Percentiles rank a stretch among this genome's conserved stretches.
Evolutionary conservation across 2,888 invertebrate species (phyloP).

Genomic region (Petrolisthes cinctipes): DNA sequence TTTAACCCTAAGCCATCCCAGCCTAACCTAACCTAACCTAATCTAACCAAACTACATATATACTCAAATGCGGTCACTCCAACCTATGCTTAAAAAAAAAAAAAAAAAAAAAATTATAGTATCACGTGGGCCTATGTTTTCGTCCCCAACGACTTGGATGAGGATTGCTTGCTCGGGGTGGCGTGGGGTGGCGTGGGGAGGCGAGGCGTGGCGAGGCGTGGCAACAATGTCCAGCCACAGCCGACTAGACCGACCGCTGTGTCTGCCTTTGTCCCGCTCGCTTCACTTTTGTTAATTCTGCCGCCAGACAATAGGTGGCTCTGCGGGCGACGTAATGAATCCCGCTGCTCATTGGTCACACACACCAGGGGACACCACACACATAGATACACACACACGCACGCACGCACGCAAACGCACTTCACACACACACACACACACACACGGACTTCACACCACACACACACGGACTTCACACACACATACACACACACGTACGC

Average conservation of each 20-base stretch:
- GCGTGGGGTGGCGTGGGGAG: not conserved
- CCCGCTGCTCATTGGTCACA: slow-evolving; percentile 45
- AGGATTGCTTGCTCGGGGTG: not conserved
- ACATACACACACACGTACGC: not conserved
- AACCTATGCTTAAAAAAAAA: not conserved
- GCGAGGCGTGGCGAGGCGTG: not conserved
- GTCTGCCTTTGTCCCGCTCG: slow-evolving; percentile 41
- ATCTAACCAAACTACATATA: not conserved
- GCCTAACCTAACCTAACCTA: slow-evolving; percentile 9
- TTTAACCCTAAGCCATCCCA: not conserved
- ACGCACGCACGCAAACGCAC: not conserved
- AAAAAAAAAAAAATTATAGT: too few relatives aligned
- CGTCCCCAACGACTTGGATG: not conserved
- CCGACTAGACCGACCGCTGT: slow-evolving; percentile 32
- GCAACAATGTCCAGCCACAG: not conserved
- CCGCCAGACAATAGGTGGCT: slow-evolving; percentile 48
- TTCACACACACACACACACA: not conserved
- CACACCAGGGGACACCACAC: not conserved
- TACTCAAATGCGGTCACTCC: not conserved
- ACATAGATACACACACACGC: not conserved
- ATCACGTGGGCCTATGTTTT: not conserved
- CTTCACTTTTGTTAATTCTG: slow-evolving; percentile 49
- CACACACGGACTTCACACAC: too few relatives aligned
- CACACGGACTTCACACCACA: not conserved
- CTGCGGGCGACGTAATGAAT: slow-evolving; percentile 52